These are phyloP conservation scores for Choristoneura fumiferana DNA, from an alignment of 1,140 invertebrate genomes.

Conservation along the genomic window DNA sequence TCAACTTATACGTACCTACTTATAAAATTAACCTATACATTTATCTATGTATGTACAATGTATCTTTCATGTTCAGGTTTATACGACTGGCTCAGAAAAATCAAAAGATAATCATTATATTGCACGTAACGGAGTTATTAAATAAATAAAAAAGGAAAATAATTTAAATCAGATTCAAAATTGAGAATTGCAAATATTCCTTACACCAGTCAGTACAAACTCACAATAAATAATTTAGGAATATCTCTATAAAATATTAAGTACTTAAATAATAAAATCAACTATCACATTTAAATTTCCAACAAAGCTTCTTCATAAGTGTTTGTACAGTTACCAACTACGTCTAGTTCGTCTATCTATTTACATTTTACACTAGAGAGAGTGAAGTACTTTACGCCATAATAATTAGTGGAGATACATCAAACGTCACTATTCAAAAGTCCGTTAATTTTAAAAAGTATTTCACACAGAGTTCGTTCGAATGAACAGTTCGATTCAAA, in stretches of 20 bases:
- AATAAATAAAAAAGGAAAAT: slow-evolving; percentile 15
- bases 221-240: slow-evolving; percentile 73
- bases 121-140: slow-evolving; percentile 14
- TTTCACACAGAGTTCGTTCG: slow-evolving; percentile 26
- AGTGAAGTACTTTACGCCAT: slow-evolving; percentile 49
- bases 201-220: slow-evolving; percentile 41
- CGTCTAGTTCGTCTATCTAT: slow-evolving; percentile 39
- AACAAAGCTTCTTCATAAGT: slow-evolving; percentile 59
- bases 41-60: slow-evolving; percentile 35
- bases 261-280: slow-evolving; percentile 73
- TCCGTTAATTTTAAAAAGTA: slow-evolving; percentile 31
- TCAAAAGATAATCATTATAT: slow-evolving; percentile 19
- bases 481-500: slow-evolving; percentile 42
- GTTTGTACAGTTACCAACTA: slow-evolving; percentile 55
- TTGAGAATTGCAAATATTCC: slow-evolving; percentile 28
- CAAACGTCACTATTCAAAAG: slow-evolving; percentile 47
- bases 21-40: slow-evolving; percentile 40
- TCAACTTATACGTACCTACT: slow-evolving; percentile 28
- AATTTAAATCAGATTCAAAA: slow-evolving; percentile 17
- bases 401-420: slow-evolving; percentile 53
- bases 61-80: slow-evolving; percentile 3
- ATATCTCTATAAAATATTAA: slow-evolving; percentile 72
- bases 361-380: slow-evolving; percentile 50
- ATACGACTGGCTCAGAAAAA: slow-evolving; percentile 28
- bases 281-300: slow-evolving; percentile 74